These are phyloP conservation scores for Todiramphus saurophagus DNA, from an alignment of 2,113 vertebrate genomes.

Conservation along the genomic window DNA sequence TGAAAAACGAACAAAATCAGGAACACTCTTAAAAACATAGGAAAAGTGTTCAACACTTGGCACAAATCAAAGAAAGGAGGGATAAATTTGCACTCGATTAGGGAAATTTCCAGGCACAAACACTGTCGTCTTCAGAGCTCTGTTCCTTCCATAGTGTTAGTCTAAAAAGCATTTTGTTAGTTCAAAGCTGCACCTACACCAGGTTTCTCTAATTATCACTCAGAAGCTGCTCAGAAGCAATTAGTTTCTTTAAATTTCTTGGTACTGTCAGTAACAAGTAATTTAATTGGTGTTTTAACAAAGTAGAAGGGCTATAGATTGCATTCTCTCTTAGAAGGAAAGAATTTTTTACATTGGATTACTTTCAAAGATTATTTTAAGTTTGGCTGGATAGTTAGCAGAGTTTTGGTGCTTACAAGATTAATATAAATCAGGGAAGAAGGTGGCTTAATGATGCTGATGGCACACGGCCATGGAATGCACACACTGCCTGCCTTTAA, in stretches of 20 bases:
- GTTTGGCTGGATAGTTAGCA: background rate
- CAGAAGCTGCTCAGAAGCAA: background rate
- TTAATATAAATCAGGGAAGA: background rate
- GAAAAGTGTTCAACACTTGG: background rate
- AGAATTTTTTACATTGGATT: background rate
- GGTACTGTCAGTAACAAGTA: background rate
- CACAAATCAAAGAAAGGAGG: background rate
- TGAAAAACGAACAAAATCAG: background rate
- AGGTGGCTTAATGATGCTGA: constrained; percentile 21
- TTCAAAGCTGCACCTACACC: background rate
- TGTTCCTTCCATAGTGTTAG: background rate
- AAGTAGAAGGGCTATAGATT: background rate
- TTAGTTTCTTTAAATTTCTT: background rate
- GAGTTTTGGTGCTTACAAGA: background rate
- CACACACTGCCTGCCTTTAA: background rate
- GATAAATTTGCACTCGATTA: background rate
- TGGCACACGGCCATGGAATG: background rate
- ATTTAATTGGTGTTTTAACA: background rate
- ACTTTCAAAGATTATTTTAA: constrained; percentile 35
- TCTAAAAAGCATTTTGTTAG: background rate
- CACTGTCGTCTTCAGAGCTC: background rate
- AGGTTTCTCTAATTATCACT: background rate
- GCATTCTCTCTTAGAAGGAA: background rate
- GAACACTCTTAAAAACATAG: background rate
- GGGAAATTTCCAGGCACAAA: background rate